phyloP scores from a whole-genome alignment of 2,888 invertebrate genomes.

The Calliscelio sp. region DNA sequence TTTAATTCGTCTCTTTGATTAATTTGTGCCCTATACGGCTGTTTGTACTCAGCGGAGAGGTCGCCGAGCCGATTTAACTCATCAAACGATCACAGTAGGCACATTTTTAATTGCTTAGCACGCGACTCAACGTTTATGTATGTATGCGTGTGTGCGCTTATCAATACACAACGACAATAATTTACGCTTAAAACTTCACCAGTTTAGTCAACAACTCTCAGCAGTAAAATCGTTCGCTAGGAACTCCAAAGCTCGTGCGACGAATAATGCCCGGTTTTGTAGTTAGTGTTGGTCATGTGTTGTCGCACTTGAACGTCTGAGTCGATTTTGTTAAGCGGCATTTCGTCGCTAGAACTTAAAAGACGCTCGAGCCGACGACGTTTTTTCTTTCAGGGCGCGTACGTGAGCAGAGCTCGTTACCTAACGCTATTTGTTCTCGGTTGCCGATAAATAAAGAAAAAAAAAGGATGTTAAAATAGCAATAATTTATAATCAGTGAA shows the following conservation, averaged over 20 bases:
- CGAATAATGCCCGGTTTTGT: conserved; percentile 52
- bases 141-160: too few relatives aligned
- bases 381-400: conserved; percentile 64
- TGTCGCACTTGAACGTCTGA: too few relatives aligned
- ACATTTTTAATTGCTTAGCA: too few relatives aligned
- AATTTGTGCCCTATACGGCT: conserved; percentile 3
- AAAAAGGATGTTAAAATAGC: conserved; percentile 81
- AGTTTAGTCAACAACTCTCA: conserved; percentile 83
- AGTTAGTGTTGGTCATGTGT: too few relatives aligned
- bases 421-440: conserved; percentile 76
- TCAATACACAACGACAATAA: conserved; percentile 81
- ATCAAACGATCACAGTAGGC: conserved; percentile 77
- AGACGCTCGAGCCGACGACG: too few relatives aligned
- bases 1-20: conserved; percentile 29
- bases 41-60: conserved; percentile 12
- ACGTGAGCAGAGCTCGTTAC: conserved; percentile 77
- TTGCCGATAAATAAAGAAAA: conserved; percentile 78
- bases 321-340: too few relatives aligned
- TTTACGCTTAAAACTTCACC: conserved; percentile 83
- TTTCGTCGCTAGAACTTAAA: too few relatives aligned
- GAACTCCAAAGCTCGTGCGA: conserved; percentile 78
- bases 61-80: too few relatives aligned
- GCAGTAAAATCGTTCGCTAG: conserved; percentile 84
- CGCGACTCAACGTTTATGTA: conserved; percentile 68
- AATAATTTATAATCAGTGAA: conserved; percentile 82